Percentiles rank a stretch among this genome's conserved stretches.
Evolutionary conservation across 1,140 invertebrate species (phyloP).

Genomic region (Teleopsis dalmanni): DNA sequence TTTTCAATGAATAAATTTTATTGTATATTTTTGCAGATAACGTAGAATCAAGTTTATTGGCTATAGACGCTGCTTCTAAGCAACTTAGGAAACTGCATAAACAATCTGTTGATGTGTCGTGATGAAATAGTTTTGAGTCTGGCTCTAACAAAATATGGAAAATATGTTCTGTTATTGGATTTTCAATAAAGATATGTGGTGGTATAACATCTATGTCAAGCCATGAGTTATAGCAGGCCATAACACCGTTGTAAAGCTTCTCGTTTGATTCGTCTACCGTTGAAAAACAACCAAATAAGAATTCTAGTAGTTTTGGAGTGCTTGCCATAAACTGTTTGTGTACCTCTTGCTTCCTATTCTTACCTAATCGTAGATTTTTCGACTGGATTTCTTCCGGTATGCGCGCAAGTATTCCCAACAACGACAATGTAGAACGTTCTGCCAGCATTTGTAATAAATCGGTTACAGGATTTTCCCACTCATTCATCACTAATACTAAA

Average conservation of each 20-base stretch:
- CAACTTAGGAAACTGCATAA: constrained; percentile 77
- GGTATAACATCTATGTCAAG: constrained; percentile 63
- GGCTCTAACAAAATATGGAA: constrained; percentile 61
- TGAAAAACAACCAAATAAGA: constrained; percentile 66
- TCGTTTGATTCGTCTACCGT: constrained; percentile 47
- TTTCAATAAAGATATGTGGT: constrained; percentile 57
- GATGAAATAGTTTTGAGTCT: constrained; percentile 60
- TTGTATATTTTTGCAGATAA: constrained; percentile 76
- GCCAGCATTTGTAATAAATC: constrained; percentile 73
- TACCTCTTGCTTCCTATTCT: constrained; percentile 80
- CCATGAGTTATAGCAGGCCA: constrained; percentile 77
- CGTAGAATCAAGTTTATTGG: constrained; percentile 46
- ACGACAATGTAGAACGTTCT: constrained; percentile 60
- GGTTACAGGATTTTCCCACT: constrained; percentile 82
- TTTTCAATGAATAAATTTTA: constrained; percentile 71
- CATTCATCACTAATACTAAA: constrained; percentile 85
- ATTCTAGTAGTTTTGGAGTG: constrained; percentile 60
- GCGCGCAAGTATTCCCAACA: constrained; percentile 87
- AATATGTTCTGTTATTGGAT: constrained; percentile 59
- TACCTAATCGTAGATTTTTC: constrained; percentile 74
- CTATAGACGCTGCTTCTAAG: constrained; percentile 66
- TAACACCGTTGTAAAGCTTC: constrained; percentile 52
- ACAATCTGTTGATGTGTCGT: constrained; percentile 87
- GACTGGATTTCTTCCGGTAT: constrained; percentile 92
- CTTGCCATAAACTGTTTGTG: constrained; percentile 64